Evolutionary conservation across 1,140 invertebrate species (phyloP).

Genomic region (Polypedilum vanderplanki): DNA sequence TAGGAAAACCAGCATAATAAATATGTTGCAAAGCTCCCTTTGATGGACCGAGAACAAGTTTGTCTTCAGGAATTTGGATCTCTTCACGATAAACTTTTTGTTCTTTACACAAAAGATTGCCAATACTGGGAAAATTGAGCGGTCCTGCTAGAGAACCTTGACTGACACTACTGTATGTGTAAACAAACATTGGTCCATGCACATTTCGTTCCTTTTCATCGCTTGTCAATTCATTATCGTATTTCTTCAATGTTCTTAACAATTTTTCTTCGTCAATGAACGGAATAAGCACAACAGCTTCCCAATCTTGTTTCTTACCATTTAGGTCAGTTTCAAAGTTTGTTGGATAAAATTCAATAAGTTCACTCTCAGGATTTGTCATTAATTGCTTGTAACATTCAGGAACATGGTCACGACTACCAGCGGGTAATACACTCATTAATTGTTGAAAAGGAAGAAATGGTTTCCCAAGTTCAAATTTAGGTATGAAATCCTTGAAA

Average conservation of each 20-base stretch:
- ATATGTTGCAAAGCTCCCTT: conserved; percentile 60
- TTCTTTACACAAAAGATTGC: conserved; percentile 40
- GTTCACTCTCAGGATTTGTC: conserved; percentile 69
- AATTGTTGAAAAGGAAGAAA: conserved; percentile 92
- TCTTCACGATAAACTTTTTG: conserved; percentile 50
- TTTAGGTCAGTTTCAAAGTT: conserved; percentile 87
- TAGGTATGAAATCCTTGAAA: conserved; percentile 64
- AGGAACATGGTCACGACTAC: conserved; percentile 73
- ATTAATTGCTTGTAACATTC: conserved; percentile 75
- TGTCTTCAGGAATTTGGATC: conserved; percentile 51
- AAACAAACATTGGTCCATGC: conserved; percentile 80
- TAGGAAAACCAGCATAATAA: conserved; percentile 86
- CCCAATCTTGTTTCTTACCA: conserved; percentile 95
- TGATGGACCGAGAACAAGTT: conserved; percentile 67
- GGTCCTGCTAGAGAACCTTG: conserved; percentile 45
- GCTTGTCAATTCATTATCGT: conserved; percentile 56
- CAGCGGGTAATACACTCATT: conserved; percentile 73
- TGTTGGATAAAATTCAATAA: conserved; percentile 83
- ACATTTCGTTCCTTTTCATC: conserved; percentile 71
- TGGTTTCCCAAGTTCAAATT: conserved; percentile 78
- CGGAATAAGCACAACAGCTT: conserved; percentile 93
- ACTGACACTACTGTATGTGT: conserved; percentile 55
- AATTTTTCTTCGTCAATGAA: conserved; percentile 85
- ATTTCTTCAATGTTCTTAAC: conserved; percentile 67
- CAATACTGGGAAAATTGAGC: conserved; percentile 33